A percentile compares a stretch with the other conserved stretches of the same genome.
phyloP scores from a whole-genome alignment of 2,113 vertebrate species.

The Diphyllodes magnificus region DNA sequence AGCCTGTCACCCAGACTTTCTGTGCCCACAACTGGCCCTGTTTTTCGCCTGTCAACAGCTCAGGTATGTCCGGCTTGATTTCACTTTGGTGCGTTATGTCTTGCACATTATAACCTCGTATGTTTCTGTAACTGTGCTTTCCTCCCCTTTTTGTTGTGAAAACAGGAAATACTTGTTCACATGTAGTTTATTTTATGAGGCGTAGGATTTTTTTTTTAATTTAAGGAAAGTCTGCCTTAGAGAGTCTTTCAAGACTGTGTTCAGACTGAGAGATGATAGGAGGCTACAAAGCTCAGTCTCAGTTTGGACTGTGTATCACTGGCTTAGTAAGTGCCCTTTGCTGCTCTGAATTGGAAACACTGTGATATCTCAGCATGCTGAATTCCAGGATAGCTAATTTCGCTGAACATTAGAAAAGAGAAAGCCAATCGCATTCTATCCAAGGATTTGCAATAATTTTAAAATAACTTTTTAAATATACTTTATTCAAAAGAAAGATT shows the following conservation, averaged over 20 bases:
- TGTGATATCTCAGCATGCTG: neutral
- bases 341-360: neutral
- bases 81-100: neutral
- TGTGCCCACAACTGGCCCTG: slow-evolving; percentile 73
- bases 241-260: neutral
- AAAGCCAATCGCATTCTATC: neutral
- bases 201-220: neutral
- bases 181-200: neutral
- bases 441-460: neutral
- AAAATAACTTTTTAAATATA: neutral
- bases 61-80: slow-evolving; percentile 68
- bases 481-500: neutral
- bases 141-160: neutral
- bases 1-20: slow-evolving; percentile 77
- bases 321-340: neutral
- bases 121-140: neutral
- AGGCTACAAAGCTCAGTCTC: neutral
- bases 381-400: neutral
- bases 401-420: neutral
- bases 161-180: neutral
- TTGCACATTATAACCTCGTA: fast-evolving
- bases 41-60: slow-evolving; percentile 79
- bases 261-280: neutral
- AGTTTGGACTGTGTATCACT: neutral
- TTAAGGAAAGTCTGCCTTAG: neutral